Base-by-base conservation (phyloP, 1,140 invertebrate genomes). In the Aphidius gifuensis region DNA sequence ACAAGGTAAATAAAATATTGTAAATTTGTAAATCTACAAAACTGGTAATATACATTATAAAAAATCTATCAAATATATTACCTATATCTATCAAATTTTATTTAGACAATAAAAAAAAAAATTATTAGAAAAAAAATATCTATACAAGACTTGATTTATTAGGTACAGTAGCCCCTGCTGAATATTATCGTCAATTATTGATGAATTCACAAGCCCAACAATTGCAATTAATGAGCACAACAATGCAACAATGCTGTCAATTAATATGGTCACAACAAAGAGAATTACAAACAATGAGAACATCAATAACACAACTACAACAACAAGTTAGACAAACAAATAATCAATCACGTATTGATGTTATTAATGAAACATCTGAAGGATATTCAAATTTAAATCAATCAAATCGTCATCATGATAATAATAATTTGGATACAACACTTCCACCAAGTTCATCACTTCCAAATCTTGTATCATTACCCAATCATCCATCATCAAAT, bases 191-290 rank as follows among this genome's bases (percentile, higher is more conserved):
- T 54, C 80, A 80, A 47, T 64, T 84, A 60, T 65, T 84, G 42
- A 64, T 84, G 60, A 78, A 81, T 48, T 83, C 83, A 58, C 83
- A 84, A 67, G 76, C 83, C 62, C 84, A 85, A 68, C 85, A 85
- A 21, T 79, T 87, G 58, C 85, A 87, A 71, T 80, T 87, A 73
- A 79, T 86, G 63, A 80, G 84, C 4, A 83, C 83, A 55, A 85
- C 85, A 1, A 78, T 88, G 43, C 85, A 84, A 66, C 85, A 87
- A 60, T 87, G 85, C 66, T 87, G 84, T 72, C 85, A 87, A 68
- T 72, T 86, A 5, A 69, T 87, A 38, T 86, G 85, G 82, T 71
- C 84, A 53, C 86, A 87, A 57, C 85, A 87, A 66, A 72, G 83
- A 3, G 85, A 87, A 73, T 78, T 87, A 40, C 81, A 85, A 58